Base-by-base conservation (phyloP, 1,140 invertebrate genomes). In the Meteorus sp. region DNA sequence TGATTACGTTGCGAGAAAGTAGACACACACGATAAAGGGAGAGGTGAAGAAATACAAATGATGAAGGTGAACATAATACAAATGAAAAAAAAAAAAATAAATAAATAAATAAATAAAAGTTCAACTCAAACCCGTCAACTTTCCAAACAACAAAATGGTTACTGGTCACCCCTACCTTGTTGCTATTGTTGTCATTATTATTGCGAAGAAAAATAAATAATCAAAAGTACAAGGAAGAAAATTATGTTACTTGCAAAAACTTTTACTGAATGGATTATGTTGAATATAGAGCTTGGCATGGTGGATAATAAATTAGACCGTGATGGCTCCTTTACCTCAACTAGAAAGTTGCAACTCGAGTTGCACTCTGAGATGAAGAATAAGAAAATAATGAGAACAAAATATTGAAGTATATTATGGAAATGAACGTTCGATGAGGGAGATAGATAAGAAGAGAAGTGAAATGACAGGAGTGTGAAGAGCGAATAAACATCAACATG, bases 321-420 rank as follows among this genome's bases (percentile, higher is more conserved):
- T 44, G 17, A n/a, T n/a, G n/a, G n/a, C n/a, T n/a, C n/a, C n/a
- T n/a, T n/a, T n/a, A n/a, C 43, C 37, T 56, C 15, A 64, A 70
- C 66, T 71, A 71, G 69, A 72, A 72, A 71, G 70, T 71, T 64
- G 56, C 59, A 60, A 44, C 37, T 50, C 19, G 13, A 59, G 15
- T 45, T 41, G 56, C 59, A 60, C 44, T 27, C 43, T n/a, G 13
- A 59, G 15, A 35, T 41, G 23, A 11, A 39, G 17, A 29, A n/a
- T 27, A 45, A 37, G 22, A 37, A 20, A 53, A 44, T 35, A 25
- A 17, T 31, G 50, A 25, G n/a, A 55, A 37, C 17, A 35, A 35
- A 39, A 33, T 33, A 51, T 33, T 7, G 44, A 52, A 53, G 50
- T 25, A 15, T 35, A 17, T 19, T 13, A 48, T 29, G 27, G 19